Base-by-base conservation (phyloP, 2,113 vertebrate genomes). In the Cryptomyrus ogoouensis region DNA sequence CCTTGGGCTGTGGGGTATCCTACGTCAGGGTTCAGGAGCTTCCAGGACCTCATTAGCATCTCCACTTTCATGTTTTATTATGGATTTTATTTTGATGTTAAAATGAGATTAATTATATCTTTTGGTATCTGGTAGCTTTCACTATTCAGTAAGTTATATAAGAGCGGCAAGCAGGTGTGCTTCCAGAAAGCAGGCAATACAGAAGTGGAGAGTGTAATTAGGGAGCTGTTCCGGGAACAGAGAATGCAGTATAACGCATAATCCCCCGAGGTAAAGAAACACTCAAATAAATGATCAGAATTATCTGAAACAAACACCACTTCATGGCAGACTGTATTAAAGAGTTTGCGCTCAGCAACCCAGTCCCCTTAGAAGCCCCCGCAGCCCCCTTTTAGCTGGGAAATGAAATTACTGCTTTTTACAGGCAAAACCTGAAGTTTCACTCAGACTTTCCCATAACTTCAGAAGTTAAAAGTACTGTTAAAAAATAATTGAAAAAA, bases 1-100 rank as follows among this genome's bases (percentile, higher is more conserved):
- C 95, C 94, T 92, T 94, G 93, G 95, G 95, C 95, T 95, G 93
- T 91, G 93, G 91, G 92, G 91, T 94, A 93, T 92, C 90, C 95
- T 95, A 96, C 91, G 95, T 95, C 94, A 93, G 94, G 94, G 93
- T 92, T 93, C 88, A 90, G 74, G 88, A 93, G 90, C 93, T 94
- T 94, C 92, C 93, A 90, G 91, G 91, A 93, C 91, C 93, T 93
- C 90, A 92, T 91, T 93, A 91, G 93, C 93, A 91, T 92, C 84
- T 93, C 92, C 92, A 91, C 92, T 84, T 89, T 62, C 19, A 47
- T 84, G 21, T 89, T 39, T 50, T 42, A 77, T 12, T 50, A 17
- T 27, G 49, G 21, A 27, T 35, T 80, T 77, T 80, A 89, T 39
- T 84, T 84, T 49, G 39, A 47, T 42, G 44, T 3, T 47, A 42